Base-by-base conservation (phyloP, 1,140 invertebrate genomes). In the Asobara japonica region DNA sequence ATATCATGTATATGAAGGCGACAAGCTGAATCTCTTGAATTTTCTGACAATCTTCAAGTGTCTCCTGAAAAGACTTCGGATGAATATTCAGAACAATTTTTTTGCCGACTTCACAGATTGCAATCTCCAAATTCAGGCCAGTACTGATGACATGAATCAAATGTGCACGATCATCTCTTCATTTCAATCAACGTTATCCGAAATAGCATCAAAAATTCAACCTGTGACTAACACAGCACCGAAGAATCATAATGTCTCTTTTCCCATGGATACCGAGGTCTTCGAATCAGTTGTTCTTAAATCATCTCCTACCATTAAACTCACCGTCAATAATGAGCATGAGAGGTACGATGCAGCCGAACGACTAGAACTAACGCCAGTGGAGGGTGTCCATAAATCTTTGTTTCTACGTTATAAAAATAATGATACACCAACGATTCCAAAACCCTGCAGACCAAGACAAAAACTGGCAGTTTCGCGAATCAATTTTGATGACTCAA, bases 401-500 rank as follows among this genome's bases (percentile, higher is more conserved):
- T 65, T 85, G 36, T 84, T 85, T 72, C 76, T 77, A 33, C 77
- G 79, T 62, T 76, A 84, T 6, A 71, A 80, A 29, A 74, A 76
- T 30, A 56, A 45, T 33, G 66, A 22, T 3, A 27, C 45, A 18
- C 27, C 20, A 25, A 66, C 10, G 69, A 68, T 67, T 7, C 73
- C 74, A 22, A 38, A 7, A 1, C 25, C 71, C 1, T 22, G 18
- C 11, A 65, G 38, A 61, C 45, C 65, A 16, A 71, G 75, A 18
- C 65, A 60, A 56, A 80, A 80, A 71, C 69, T 80, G 10, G 67
- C 75, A 0, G 71, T 81, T 6, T 77, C 79, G 6, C 76, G 79
- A 48, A 81, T 83, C 0, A 82, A 83, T 74, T 76, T 84, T n/a
- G 77, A 85, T 45, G 80, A 80, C 62, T 69, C 75, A n/a, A 73